Evolutionary conservation across 2,888 invertebrate species (phyloP).

Genomic region (Scaptomyza parva): DNA sequence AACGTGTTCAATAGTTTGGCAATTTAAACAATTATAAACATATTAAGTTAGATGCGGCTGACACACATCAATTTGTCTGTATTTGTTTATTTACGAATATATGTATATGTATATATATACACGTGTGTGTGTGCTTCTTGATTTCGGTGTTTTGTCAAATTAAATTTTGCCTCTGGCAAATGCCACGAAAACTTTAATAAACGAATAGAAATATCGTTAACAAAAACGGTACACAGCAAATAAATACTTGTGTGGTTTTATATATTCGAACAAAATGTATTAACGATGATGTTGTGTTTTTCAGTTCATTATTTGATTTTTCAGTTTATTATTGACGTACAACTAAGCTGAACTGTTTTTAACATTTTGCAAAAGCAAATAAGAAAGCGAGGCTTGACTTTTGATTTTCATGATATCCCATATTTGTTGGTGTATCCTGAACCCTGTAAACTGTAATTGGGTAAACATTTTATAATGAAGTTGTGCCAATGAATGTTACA

Average conservation of each 20-base stretch:
- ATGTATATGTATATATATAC: neutral
- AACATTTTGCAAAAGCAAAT: slow-evolving; percentile 44
- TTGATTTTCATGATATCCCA: no score
- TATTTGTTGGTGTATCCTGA: no score
- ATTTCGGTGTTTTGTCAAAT: slow-evolving; percentile 10
- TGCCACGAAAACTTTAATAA: slow-evolving; percentile 23
- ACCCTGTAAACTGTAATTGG: no score
- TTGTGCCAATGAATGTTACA: no score
- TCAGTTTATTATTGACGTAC: no score
- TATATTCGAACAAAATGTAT: neutral
- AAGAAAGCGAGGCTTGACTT: no score
- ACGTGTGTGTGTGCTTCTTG: neutral
- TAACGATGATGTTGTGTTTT: slow-evolving; percentile 8
- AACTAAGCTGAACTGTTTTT: slow-evolving; percentile 34
- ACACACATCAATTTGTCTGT: slow-evolving; percentile 53
- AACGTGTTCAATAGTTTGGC: slow-evolving; percentile 65
- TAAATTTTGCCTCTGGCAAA: slow-evolving; percentile 17
- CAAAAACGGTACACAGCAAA: slow-evolving; percentile 28
- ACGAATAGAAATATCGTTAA: slow-evolving; percentile 35
- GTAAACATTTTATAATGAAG: no score
- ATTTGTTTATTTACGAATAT: no score
- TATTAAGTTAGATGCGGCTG: slow-evolving; percentile 57
- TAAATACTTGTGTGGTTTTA: neutral
- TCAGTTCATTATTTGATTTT: no score
- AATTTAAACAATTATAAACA: slow-evolving; percentile 75